Base-by-base conservation (phyloP, 92 coral and sea anemone genomes). In the Umimayanthus kanabou region DNA sequence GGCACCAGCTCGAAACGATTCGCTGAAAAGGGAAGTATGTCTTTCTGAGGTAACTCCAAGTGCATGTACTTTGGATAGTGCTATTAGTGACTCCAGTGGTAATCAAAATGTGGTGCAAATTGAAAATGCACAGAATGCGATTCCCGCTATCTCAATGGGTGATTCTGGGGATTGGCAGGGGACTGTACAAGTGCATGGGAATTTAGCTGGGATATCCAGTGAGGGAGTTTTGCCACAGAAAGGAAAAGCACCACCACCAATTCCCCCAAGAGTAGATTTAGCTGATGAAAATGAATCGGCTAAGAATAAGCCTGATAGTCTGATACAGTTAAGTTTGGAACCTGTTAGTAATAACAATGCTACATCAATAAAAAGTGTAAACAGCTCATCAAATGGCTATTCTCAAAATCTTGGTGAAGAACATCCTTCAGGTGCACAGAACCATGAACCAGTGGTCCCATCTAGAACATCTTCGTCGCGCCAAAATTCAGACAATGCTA, bases 181-280 rank as follows among this genome's bases (percentile, higher is more conserved):
- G 3, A 80, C 2, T 45, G 86, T 16, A 4, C 69, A 39, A 5
- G 79, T 49, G 16, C 23, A 80, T 23, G 64, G 18, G 29, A 65
- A 55, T 39, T 53, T 47, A 42, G 66, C n/a, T 37, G 65, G 69
- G 25, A 18, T 42, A 18, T 8, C 79, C 28, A 33, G 25, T 69
- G 87, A 67, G 43, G 65, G 42, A 11, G n/a, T 84, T 23, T 69
- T 78, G 13, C 88, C 84, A 3, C 88, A 85, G 10, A 88, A 72
- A 57, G 78, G 76, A 57, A 79, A 43, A 82, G 71, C 85, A 9
- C 92, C 98, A 11, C 99, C 99, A 4, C 99, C 99, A 25, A 91
- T 97, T 72, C 99, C 99, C 64, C 99, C 94, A 13, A 90, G 98
- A 64, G 61, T 91, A 73, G 99, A 97, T 87, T 92, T 95, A 11